Evolutionary conservation across 2,113 vertebrate genomes (phyloP), one percentile per base, ranked within the genome.

Genomic region (Ranitomeya imitator): DNA sequence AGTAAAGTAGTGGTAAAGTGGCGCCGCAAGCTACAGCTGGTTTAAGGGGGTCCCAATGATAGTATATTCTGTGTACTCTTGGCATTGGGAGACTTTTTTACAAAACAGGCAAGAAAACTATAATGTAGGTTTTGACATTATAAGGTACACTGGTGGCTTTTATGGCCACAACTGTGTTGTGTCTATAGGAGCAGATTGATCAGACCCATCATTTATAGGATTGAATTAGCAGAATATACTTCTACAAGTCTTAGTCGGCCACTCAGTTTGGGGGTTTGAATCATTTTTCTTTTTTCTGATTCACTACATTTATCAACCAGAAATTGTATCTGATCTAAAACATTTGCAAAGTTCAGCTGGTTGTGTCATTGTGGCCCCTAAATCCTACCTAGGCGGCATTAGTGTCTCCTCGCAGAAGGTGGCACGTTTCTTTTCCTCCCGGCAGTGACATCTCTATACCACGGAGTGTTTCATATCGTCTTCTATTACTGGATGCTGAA

Each of bases 401-500:
- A 81, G 79, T 83, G 78, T 86, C 16, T 2, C 6, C 60, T 87
- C 86, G 57, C 16, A 89, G 21, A 86, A 81, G 81, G 6, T 55
- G 87, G 45, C 82, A 69, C 51, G 21, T 80, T 88, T 79, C 57
- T 51, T 71, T 90, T 85, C 55, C 63, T 71, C 23, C 85, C 74
- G 85, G 19, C 23, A 88, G 12, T 0, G 1, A 81, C n/a, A 73
- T 90, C 26, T 85, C 71, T 88, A 59, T 89, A 65, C 55, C 86
- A 10, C 10, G 26, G 37, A 15, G 71, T 15, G 8, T 85, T 90
- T 9, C n/a, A 15, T 61, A 80, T 90, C 23, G 76, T 26, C 69
- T 88, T 55, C 23, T 57, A 86, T 86, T 65, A 65, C 55, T 26
- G 89, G 13, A 21, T 51, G 3, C 76, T 85, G 85, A 88, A 90